Base-by-base conservation (phyloP, 1,140 invertebrate species). In the Drosophila ironensis region DNA sequence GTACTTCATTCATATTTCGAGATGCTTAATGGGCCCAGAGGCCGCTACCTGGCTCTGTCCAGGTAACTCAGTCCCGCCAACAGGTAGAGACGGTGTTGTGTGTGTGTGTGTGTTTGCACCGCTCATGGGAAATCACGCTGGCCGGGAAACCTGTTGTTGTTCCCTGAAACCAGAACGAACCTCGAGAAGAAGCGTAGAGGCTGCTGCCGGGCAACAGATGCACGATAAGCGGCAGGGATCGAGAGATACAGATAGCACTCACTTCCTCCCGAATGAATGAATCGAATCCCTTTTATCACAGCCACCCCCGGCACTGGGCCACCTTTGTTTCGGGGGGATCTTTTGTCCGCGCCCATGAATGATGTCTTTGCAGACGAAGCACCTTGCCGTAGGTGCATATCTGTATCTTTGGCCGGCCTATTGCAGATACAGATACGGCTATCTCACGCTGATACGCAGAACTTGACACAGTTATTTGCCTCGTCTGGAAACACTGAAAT, bases 1-100 rank as follows among this genome's bases (percentile, higher is more conserved):
- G 80, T 84, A 84, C 80, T 86, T 86, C 81, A 86, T 86, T 86
- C 80, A 86, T 84, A 80, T 86, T 84, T 71, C 57, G 41, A 82
- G 77, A 84, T 82, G 77, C 78, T 86, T 86, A 84, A 82, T 82
- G 77, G 77, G 61, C 46, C 40, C 54, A 54, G 7, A 30, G 25
- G 41, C 40, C 25, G 50, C 56, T 50, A 82, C 52, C 52, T 52
- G 63, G 46, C 17, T n/a, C n/a, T n/a, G n/a, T n/a, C 48, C 42
- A 57, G 42, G 27, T 54, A 27, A 35, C 16, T 19, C 40, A 44
- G 54, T 19, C 33, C 37, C 37, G 14, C 52, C 50, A 33, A 77
- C 59, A 82, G 78, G 77, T 84, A 81, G 61, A 53, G 48, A 33
- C 60, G 50, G 33, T 37, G 7, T n/a, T 14, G 11, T 17, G 7